Conservation (phyloP, 2,797 vertebrate species). For the Hyperoplus immaculatus region DNA sequence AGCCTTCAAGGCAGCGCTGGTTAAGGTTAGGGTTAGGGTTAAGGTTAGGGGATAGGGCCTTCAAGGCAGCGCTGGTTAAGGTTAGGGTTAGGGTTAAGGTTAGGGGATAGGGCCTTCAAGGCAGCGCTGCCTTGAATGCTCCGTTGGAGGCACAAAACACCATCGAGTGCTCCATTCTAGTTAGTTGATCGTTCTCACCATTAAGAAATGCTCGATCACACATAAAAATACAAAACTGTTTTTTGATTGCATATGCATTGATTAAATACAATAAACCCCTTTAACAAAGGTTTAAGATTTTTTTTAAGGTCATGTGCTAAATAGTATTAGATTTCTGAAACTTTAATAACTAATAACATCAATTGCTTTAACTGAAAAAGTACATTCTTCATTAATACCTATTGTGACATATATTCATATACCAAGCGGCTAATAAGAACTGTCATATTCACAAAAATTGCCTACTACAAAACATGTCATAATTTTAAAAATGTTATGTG, state of each 20-base stretch:
- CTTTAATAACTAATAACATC: background rate
- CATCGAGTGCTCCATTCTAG: background rate
- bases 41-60: too few relatives aligned
- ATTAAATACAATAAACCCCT: background rate
- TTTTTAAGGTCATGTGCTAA: background rate
- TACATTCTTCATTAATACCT: background rate
- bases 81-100: too few relatives aligned
- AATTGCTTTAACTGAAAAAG: background rate
- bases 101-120: too few relatives aligned
- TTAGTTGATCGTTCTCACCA: background rate
- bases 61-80: too few relatives aligned
- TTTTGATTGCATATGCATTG: background rate
- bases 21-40: too few relatives aligned
- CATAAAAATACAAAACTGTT: background rate
- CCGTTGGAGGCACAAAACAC: too few relatives aligned
- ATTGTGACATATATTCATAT: background rate
- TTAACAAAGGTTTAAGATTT: background rate
- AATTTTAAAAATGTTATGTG: background rate
- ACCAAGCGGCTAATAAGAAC: too few relatives aligned
- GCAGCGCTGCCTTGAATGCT: too few relatives aligned
- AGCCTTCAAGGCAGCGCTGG: too few relatives aligned
- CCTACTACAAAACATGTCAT: too few relatives aligned
- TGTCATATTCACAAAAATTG: background rate
- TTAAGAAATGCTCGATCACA: background rate
- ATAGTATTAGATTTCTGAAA: background rate